A percentile compares a stretch with the other conserved stretches of the same genome.
Evolutionary conservation across 2,797 vertebrate genomes (phyloP).

Genomic region (Sciurus vulgaris): DNA sequence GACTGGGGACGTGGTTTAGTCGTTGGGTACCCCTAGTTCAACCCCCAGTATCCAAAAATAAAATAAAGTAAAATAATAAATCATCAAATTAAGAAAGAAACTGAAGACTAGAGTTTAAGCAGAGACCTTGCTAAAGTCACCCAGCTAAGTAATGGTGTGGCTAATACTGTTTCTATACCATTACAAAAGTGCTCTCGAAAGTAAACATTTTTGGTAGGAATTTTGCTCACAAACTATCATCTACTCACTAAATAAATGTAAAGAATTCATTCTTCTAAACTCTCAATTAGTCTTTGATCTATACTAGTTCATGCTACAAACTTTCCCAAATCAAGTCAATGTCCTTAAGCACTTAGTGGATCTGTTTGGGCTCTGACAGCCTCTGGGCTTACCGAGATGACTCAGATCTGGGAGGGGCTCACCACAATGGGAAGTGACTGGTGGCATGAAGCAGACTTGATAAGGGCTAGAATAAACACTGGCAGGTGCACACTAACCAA

Average conservation of each 20-base stretch:
- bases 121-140: not conserved
- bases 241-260: not conserved
- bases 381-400: constrained; percentile 50
- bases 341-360: not conserved
- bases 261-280: not conserved
- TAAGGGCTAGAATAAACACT: constrained; percentile 58
- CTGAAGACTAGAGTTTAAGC: not conserved
- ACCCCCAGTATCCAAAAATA: too few species aligned
- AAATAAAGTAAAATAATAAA: too few species aligned
- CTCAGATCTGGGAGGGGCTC: constrained; percentile 48
- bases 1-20: not conserved
- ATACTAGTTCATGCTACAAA: not conserved
- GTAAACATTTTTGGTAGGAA: not conserved
- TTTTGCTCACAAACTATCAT: not conserved
- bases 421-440: not conserved
- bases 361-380: not conserved
- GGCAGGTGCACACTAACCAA: constrained; percentile 23
- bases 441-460: not conserved
- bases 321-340: not conserved
- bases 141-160: not conserved
- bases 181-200: not conserved
- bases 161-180: not conserved
- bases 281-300: not conserved
- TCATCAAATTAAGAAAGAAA: not conserved
- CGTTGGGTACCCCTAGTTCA: not conserved